Conservation (phyloP, 2,797 vertebrate genomes). For the Scolopax rusticola region DNA sequence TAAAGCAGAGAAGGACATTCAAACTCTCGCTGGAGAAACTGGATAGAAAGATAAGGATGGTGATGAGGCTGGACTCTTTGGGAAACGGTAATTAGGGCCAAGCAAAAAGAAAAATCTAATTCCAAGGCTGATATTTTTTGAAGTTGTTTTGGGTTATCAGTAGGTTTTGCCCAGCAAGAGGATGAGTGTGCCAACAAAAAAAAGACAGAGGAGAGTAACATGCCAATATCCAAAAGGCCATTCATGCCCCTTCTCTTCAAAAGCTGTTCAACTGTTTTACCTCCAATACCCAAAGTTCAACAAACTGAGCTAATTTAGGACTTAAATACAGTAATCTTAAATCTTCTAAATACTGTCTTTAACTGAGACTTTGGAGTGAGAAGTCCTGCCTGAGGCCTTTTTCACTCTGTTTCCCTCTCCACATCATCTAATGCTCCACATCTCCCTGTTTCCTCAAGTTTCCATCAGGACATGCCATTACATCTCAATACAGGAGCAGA, state of each 20-base stretch:
- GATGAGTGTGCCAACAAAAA: not conserved
- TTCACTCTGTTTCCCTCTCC: not conserved
- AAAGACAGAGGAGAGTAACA: fast-evolving
- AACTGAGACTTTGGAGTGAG: not conserved
- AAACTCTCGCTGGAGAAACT: not conserved
- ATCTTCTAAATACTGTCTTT: not conserved
- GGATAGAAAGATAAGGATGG: not conserved
- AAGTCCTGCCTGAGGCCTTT: not conserved
- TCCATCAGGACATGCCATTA: not conserved
- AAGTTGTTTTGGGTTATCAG: not conserved
- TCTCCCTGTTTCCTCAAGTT: not conserved
- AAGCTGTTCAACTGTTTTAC: not conserved
- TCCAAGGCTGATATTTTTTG: not conserved
- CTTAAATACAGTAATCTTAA: not conserved
- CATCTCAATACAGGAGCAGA: not conserved
- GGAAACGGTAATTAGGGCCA: not conserved
- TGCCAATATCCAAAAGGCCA: not conserved
- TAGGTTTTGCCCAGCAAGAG: not conserved
- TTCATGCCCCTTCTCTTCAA: not conserved
- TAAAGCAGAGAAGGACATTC: not conserved
- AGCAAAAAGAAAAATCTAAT: not conserved
- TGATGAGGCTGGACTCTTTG: not conserved
- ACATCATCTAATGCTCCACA: not conserved
- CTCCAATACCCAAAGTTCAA: not conserved
- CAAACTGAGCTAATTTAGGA: not conserved